These are phyloP conservation scores for Mycteria americana DNA, from an alignment of 2,797 vertebrate species.

Conservation along the genomic window DNA sequence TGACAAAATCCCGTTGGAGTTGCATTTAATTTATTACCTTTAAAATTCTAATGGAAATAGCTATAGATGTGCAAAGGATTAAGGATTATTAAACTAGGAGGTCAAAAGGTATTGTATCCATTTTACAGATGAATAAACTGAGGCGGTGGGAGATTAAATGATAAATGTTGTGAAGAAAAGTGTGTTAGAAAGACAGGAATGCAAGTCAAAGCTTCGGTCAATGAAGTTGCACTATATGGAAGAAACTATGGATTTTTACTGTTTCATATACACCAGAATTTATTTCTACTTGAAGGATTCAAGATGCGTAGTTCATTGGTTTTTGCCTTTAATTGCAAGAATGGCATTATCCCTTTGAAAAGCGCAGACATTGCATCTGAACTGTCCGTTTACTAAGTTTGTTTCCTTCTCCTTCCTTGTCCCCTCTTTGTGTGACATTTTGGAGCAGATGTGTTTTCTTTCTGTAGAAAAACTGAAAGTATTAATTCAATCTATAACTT, in stretches of 20 bases:
- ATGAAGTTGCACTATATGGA: neutral
- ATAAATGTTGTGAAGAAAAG: neutral
- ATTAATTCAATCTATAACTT: conserved; percentile 29
- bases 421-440: neutral
- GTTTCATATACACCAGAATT: neutral
- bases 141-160: neutral
- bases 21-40: conserved; percentile 54
- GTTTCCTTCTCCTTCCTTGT: neutral
- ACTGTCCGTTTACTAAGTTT: neutral
- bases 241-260: neutral
- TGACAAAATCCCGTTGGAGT: conserved; percentile 39
- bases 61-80: conserved; percentile 4
- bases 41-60: conserved; percentile 39
- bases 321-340: neutral
- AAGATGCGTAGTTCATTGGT: neutral
- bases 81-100: conserved; percentile 4
- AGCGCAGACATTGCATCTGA: neutral
- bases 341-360: neutral
- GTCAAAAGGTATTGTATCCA: neutral
- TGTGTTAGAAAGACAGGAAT: neutral
- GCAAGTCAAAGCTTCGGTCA: neutral
- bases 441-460: neutral
- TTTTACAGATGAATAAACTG: conserved; percentile 28
- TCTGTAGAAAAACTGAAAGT: neutral
- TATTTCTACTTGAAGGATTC: neutral